Percentiles rank a stretch among this genome's conserved stretches.
Evolutionary conservation across 2,888 invertebrate species (phyloP).

Genomic region (Dasypogon diadema): DNA sequence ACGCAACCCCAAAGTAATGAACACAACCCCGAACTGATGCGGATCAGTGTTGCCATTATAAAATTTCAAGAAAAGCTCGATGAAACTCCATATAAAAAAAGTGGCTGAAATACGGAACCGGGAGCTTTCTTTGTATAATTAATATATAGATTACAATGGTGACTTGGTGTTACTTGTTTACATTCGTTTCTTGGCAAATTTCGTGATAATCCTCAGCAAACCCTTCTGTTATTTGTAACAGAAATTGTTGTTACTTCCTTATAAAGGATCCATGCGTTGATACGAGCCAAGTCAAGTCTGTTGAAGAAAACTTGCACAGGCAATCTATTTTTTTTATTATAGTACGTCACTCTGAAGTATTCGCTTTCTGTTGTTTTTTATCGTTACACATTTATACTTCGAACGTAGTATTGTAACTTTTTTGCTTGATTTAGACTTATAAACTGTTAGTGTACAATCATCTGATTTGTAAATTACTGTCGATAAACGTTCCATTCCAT

Average conservation of each 20-base stretch:
- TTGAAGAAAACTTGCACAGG: neutral
- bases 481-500: slow-evolving; percentile 1
- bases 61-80: too few relatives aligned
- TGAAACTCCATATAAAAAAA: too few relatives aligned
- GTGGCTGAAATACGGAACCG: too few relatives aligned
- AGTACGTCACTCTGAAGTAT: neutral
- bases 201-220: neutral
- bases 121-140: too few relatives aligned
- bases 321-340: neutral
- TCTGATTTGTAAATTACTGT: neutral
- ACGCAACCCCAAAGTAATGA: too few relatives aligned
- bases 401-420: neutral
- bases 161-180: too few relatives aligned
- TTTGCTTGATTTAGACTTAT: neutral
- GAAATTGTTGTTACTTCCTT: slow-evolving; percentile 50
- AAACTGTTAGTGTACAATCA: neutral
- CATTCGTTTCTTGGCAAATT: too few relatives aligned
- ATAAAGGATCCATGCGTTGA: slow-evolving; percentile 55
- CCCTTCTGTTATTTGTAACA: neutral
- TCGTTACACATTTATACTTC: neutral
- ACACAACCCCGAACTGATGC: too few relatives aligned
- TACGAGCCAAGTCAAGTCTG: neutral
- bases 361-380: neutral
- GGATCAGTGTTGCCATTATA: too few relatives aligned
- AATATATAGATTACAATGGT: too few relatives aligned